Conservation (phyloP, 2,113 vertebrate genomes). For the Cryptomyrus ogoouensis region DNA sequence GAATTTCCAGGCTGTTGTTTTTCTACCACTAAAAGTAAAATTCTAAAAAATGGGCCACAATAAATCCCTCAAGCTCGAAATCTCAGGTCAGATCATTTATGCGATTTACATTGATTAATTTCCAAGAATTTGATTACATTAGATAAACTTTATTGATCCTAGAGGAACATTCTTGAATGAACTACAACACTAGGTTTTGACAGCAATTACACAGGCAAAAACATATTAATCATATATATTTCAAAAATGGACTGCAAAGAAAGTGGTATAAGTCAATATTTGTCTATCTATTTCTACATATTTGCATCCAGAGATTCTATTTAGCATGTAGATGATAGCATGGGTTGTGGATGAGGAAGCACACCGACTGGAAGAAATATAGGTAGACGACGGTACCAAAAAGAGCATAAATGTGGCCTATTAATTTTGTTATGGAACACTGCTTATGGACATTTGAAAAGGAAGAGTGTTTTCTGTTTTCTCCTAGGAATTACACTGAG, state of each 20-base stretch:
- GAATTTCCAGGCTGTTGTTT: not conserved
- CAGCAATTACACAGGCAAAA: not conserved
- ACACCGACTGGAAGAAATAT: not conserved
- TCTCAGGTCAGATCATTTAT: not conserved
- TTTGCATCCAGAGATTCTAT: not conserved
- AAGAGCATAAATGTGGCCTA: slow-evolving; percentile 20
- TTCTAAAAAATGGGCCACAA: not conserved
- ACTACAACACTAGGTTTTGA: not conserved
- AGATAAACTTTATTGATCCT: not conserved
- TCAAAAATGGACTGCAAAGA: not conserved
- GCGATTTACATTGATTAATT: not conserved
- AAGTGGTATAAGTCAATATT: too few relatives aligned
- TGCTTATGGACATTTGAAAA: slow-evolving; percentile 24
- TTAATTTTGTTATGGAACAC: slow-evolving; percentile 24
- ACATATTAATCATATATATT: not conserved
- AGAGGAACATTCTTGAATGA: not conserved
- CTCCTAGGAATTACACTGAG: slow-evolving; percentile 31
- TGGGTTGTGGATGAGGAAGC: not conserved
- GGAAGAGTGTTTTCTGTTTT: slow-evolving; percentile 27
- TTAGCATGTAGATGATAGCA: not conserved
- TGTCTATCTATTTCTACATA: not conserved
- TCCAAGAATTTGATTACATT: not conserved
- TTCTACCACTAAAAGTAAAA: not conserved
- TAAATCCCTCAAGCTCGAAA: too few relatives aligned
- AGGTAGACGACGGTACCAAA: not conserved